phyloP scores from a whole-genome alignment of 2,113 vertebrate genomes.

The Piprites chloris region DNA sequence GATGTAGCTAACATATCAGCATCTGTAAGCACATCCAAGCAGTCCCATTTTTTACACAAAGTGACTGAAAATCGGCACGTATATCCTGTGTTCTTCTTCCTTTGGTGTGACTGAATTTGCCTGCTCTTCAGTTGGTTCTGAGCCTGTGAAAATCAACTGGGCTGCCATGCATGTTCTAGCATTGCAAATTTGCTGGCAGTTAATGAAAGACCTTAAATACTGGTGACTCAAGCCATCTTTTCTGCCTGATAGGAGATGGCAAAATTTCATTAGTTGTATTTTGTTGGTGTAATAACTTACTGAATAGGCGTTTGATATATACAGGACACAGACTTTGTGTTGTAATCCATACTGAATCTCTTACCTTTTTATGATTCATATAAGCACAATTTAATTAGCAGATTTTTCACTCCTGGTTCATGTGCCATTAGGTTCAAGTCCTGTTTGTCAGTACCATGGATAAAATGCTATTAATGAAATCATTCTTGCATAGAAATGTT shows the following conservation, averaged over 20 bases:
- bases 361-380: background rate
- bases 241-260: background rate
- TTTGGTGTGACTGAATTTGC: background rate
- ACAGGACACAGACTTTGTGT: rapidly evolving
- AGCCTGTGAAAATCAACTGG: background rate
- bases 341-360: background rate
- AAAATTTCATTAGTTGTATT: background rate
- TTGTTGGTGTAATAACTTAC: background rate
- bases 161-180: background rate
- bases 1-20: background rate
- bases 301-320: background rate
- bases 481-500: background rate
- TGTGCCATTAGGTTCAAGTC: background rate
- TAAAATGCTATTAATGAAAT: background rate
- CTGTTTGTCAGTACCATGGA: background rate
- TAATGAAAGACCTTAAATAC: background rate
- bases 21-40: background rate
- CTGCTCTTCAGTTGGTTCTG: background rate
- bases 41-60: background rate
- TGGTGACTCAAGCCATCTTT: background rate
- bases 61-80: background rate
- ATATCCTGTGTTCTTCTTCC: background rate
- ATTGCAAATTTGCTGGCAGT: background rate
- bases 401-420: background rate
- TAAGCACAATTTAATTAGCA: background rate